Base-by-base conservation (phyloP, 2,797 vertebrate genomes). In the Anisognathus igniventris region DNA sequence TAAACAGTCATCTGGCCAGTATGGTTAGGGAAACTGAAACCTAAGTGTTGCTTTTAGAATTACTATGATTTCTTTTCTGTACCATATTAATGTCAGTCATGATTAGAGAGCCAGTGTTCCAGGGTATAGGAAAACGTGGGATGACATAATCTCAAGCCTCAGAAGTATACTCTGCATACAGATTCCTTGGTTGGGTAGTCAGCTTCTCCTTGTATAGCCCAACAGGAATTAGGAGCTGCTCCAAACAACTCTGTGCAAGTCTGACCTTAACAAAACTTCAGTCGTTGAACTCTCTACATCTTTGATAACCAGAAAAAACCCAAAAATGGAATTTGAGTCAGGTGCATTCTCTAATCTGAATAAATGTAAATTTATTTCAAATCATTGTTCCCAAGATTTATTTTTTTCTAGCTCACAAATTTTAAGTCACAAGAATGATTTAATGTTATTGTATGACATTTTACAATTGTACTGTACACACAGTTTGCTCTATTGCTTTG, bases 41-140 rank as follows among this genome's bases (percentile, higher is more conserved):
- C 9, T 67, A 72, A 94, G 51, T 68, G 53, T n/a, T 70, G 48
- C 31, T 91, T 39, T 77, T 75, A 72, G 31, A 85, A 77, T 75
- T 92, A 93, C 47, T 65, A 25, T 31, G 54, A 86, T 77, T 79
- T 77, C 39, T 89, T 91, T 53, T 65, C 85, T 75, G 50, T 66
- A 65, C 22, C 22, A 20, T 64, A 91, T 58, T 95, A 91, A 77
- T 62, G 84, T 67, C 72, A 74, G 15, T 89, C 68, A 74, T 18
- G 39, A 93, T 89, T 77, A 96, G 47, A 30, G 35, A 82, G 42
- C 47, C 65, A 70, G 53, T 93, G 84, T 95, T 91, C 75, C 35
- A 89, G 65, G 40, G 27, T 39, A 35, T 2, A 82, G 42, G 31
- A 90, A 92, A 96, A 91, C 0, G 0, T 39, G 27, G n/a, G 68